Evolutionary conservation across 2,888 invertebrate genomes (phyloP).

Genomic region (Helleia helle): DNA sequence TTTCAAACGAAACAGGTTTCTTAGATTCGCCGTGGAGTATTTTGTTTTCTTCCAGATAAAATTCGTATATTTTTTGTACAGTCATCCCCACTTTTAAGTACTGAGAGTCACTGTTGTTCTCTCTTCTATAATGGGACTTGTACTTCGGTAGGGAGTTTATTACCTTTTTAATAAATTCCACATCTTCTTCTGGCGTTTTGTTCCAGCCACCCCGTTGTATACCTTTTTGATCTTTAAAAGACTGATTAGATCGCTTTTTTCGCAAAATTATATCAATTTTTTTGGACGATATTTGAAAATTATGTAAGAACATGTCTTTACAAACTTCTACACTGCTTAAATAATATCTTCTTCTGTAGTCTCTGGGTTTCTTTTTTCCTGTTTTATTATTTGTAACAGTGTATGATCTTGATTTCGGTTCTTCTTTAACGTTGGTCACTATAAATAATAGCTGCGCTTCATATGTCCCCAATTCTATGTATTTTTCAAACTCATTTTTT

Average conservation of each 20-base stretch:
- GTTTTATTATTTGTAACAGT: slow-evolving; percentile 12
- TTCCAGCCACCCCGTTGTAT: slow-evolving; percentile 15
- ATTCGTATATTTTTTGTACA: slow-evolving; percentile 16
- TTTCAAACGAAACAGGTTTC: slow-evolving; percentile 15
- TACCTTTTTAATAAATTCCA: slow-evolving; percentile 17
- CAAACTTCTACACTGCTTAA: slow-evolving; percentile 14
- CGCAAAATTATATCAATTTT: slow-evolving; percentile 15
- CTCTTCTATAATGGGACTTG: slow-evolving; percentile 18
- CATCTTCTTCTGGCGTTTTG: slow-evolving; percentile 15
- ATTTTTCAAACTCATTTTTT: slow-evolving; percentile 19
- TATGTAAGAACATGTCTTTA: slow-evolving; percentile 17
- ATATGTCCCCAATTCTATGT: slow-evolving; percentile 18
- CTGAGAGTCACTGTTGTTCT: slow-evolving; percentile 13
- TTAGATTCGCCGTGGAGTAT: slow-evolving; percentile 5
- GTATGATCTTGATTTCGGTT: slow-evolving; percentile 14
- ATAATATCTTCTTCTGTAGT: slow-evolving; percentile 11
- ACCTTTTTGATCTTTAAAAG: slow-evolving; percentile 16
- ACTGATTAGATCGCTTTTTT: slow-evolving; percentile 13
- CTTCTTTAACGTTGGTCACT: slow-evolving; percentile 17
- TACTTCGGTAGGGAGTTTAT: slow-evolving; percentile 16
- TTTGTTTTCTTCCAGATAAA: slow-evolving; percentile 16
- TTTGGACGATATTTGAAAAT: slow-evolving; percentile 15
- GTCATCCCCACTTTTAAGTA: slow-evolving; percentile 19
- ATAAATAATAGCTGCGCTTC: slow-evolving; percentile 17
- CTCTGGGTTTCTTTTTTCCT: slow-evolving; percentile 14